phyloP scores from a whole-genome alignment of 2,113 vertebrate genomes.

The Dryoscopus gambensis region DNA sequence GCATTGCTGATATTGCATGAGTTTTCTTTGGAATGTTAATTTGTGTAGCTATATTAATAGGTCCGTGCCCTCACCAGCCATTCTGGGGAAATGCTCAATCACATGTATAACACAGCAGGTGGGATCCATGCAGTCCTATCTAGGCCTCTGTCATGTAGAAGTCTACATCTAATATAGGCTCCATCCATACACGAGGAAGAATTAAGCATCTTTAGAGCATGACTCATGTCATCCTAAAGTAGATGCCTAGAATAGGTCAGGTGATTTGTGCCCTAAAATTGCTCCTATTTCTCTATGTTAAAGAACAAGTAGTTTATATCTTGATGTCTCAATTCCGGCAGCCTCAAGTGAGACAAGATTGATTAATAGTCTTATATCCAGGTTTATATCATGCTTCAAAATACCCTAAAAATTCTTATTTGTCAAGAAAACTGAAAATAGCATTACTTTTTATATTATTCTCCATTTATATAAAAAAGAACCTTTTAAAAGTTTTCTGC shows the following conservation, averaged over 20 bases:
- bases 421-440: neutral
- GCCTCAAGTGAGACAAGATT: neutral
- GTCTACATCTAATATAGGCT: conserved; percentile 48
- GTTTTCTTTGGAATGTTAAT: conserved; percentile 26
- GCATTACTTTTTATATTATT: neutral
- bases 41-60: conserved; percentile 31
- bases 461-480: neutral
- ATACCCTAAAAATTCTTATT: neutral
- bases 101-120: conserved; percentile 6
- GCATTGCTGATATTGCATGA: neutral
- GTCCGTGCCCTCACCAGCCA: conserved; percentile 30
- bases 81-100: conserved; percentile 49
- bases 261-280: conserved; percentile 45
- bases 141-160: neutral
- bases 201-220: conserved; percentile 44
- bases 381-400: neutral
- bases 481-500: neutral
- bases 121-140: conserved; percentile 11
- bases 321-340: neutral
- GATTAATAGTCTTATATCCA: neutral
- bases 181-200: neutral
- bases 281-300: neutral
- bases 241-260: conserved; percentile 24
- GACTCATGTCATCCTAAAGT: conserved; percentile 50
- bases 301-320: neutral